These are phyloP conservation scores for Sisor rabdophorus DNA, from an alignment of 2,113 vertebrate species.

Conservation along the genomic window DNA sequence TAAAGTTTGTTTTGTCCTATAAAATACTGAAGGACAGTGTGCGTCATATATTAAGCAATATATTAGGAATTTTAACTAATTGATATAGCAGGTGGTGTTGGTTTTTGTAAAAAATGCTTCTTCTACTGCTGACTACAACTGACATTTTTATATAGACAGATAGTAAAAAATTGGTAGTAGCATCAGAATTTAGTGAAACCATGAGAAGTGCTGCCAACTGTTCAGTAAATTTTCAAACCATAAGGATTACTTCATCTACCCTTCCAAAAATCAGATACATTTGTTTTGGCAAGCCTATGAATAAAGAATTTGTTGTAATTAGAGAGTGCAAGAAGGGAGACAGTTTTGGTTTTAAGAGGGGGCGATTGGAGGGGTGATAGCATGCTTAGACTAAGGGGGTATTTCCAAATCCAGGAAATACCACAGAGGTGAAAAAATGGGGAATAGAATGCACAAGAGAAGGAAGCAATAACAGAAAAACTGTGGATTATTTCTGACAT, in stretches of 20 bases:
- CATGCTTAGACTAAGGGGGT: slow-evolving; percentile 42
- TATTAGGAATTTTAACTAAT: background rate
- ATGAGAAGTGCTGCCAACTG: slow-evolving; percentile 56
- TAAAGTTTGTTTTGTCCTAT: no score
- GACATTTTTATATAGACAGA: slow-evolving; percentile 26
- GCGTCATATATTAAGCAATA: background rate
- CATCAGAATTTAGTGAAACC: slow-evolving; percentile 58
- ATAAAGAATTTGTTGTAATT: slow-evolving; percentile 67
- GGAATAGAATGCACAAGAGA: slow-evolving; percentile 54
- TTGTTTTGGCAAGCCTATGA: slow-evolving; percentile 52
- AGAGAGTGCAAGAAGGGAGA: slow-evolving; percentile 51
- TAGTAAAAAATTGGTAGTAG: slow-evolving; percentile 47
- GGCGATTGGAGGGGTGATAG: slow-evolving; percentile 22
- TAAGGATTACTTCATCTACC: slow-evolving; percentile 42
- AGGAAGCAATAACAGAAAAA: slow-evolving; percentile 66
- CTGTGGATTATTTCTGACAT: slow-evolving; percentile 62
- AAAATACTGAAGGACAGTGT: background rate
- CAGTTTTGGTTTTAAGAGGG: slow-evolving; percentile 35
- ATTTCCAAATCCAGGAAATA: slow-evolving; percentile 69
- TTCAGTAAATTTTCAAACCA: slow-evolving; percentile 48
- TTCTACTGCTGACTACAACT: background rate
- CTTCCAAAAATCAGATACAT: slow-evolving; percentile 58
- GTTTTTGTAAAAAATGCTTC: background rate
- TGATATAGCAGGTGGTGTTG: background rate
- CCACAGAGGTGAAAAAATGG: slow-evolving; percentile 63